Base-by-base conservation (phyloP, 1,140 invertebrate genomes). In the Aphaenogaster rudis region DNA sequence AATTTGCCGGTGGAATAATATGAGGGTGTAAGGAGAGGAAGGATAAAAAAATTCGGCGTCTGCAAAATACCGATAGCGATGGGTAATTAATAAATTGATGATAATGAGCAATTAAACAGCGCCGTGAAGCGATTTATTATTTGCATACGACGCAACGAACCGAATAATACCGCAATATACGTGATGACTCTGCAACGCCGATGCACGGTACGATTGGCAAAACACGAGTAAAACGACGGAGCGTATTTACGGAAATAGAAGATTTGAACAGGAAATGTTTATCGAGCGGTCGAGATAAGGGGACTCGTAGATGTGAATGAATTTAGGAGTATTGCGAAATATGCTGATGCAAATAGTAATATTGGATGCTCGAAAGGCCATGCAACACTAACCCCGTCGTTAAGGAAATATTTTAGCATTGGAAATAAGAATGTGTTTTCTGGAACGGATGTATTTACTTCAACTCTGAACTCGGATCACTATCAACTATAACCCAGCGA, bases 141-240 rank as follows among this genome's bases (percentile, higher is more conserved):
- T 82, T 54, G 67, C 28, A 11, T 69, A n/a, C 79, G 80, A 82
- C 80, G 80, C 80, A 82, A 74, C 67, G 80, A 82, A 82, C 67
- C 48, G 80, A 45, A 74, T 82, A 74, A 82, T 82, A 52, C 80
- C 36, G 42, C 52, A 21, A 71, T 81, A 71, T 71, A 71, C 28
- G 39, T 5, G 66, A 59, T 50, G 66, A 50, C 42, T 45, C 67
- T 39, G 80, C 52, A 74, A 45, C 39, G 42, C 42, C 66, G n/a
- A 82, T 50, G 54, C 57, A 8, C 21, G 13, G 50, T 9, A 42
- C 67, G 39, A 74, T 74, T 36, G 69, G 54, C 33, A 5, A 39
- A 76, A 84, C 69, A 13, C 33, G 54, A 76, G 39, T 36, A 7
- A 74, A 61, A 61, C 39, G 80, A 76, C 80, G 52, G 21, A 57